Base-by-base conservation (phyloP, 2,113 vertebrate species). In the Camelus bactrianus region DNA sequence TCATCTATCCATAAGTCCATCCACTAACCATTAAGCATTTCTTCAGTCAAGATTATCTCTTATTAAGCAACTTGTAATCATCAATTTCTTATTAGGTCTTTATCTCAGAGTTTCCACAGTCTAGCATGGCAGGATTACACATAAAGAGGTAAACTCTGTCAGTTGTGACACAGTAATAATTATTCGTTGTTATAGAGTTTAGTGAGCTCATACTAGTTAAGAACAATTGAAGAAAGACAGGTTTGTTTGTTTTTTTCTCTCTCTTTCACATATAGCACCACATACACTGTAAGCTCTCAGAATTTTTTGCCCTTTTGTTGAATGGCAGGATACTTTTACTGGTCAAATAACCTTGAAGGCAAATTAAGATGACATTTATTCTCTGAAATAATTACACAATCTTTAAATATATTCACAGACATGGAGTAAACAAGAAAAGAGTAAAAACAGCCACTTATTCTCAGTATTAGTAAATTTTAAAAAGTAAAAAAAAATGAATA, bases 311-410 rank as follows among this genome's bases (percentile, higher is more conserved):
- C 2, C 77, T 86, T 83, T 79, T 90, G 26, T 79, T 69, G 7
- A 94, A 92, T 80, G 32, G 79, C 20, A 62, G 17, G 4, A 54
- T 80, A 65, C 5, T 81, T 93, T 88, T 52, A 69, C 14, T 96
- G n/a, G 65, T 65, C 58, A n/a, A 92, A 83, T 60, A 52, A 6
- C 1, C 8, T 38, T 58, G 8, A 56, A 91, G 13, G 35, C 42
- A 54, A 38, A 38, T 95, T 96, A 94, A 56, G 65, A n/a, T 42
- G 42, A 80, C 4, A 88, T 73, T 77, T 94, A 30, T 11, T 48
- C 79, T 94, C n/a, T 67, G 35, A 64, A 94, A 48, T 50, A 96
- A 88, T 96, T 70, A 73, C 1, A 81, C 1, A 60, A 30, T 42
- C 42, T 67, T 30, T 70, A 85, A 38, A 93, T 54, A 80, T 52